phyloP scores from a whole-genome alignment of 2,113 vertebrate genomes.

The Nannospalax galili region DNA sequence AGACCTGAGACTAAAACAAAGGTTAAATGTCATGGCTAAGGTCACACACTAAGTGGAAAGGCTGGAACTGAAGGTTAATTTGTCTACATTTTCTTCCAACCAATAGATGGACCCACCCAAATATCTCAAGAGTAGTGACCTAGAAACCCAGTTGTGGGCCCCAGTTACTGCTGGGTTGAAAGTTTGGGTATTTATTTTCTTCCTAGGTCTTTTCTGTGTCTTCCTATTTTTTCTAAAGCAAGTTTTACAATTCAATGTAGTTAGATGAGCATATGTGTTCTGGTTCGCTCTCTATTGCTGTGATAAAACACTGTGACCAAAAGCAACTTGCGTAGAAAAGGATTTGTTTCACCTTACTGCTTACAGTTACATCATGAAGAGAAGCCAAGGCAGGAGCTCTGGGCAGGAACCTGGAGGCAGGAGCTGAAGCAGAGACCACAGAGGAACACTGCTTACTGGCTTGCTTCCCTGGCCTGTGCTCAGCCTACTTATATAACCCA shows the following conservation, averaged over 20 bases:
- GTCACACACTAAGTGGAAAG: not conserved
- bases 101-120: too few relatives aligned
- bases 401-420: too few relatives aligned
- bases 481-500: too few relatives aligned
- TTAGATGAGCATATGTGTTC: not conserved
- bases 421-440: too few relatives aligned
- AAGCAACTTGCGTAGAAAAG: too few relatives aligned
- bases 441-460: too few relatives aligned
- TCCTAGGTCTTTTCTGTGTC: not conserved
- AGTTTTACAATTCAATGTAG: not conserved
- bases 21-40: not conserved
- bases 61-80: not conserved
- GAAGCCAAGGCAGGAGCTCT: too few relatives aligned
- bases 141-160: not conserved
- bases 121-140: not conserved
- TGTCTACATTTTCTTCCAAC: not conserved
- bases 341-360: too few relatives aligned
- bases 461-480: too few relatives aligned
- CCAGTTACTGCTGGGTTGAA: not conserved
- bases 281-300: too few relatives aligned
- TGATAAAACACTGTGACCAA: too few relatives aligned
- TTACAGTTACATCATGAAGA: too few relatives aligned
- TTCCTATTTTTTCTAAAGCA: conserved; percentile 27
- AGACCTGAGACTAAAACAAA: not conserved
- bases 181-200: not conserved